Conservation (phyloP, 2,113 vertebrate genomes). For the Isichthys henryi region DNA sequence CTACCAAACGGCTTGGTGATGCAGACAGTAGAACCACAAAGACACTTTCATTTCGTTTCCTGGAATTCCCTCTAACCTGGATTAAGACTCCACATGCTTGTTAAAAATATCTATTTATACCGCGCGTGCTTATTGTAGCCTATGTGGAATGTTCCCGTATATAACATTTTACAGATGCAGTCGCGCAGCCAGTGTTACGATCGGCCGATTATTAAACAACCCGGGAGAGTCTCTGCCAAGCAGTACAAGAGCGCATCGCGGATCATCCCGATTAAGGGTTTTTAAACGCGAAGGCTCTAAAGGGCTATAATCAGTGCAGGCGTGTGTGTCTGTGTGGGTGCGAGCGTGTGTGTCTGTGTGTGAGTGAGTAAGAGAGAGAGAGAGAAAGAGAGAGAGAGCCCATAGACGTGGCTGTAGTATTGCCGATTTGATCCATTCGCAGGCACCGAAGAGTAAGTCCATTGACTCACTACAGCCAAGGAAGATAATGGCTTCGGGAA, state of each 20-base stretch:
- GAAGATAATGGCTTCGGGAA: constrained; percentile 3
- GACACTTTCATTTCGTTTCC: neutral
- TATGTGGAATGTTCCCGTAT: neutral
- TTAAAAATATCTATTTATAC: neutral
- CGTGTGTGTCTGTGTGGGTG: neutral
- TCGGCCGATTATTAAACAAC: neutral
- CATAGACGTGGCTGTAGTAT: neutral
- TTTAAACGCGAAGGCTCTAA: neutral
- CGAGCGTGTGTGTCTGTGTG: neutral
- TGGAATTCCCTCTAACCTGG: neutral
- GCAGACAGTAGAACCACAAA: neutral
- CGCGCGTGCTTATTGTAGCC: neutral
- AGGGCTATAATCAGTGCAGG: constrained; percentile 4
- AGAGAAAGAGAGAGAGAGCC: neutral
- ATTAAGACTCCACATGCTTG: neutral
- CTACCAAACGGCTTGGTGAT: neutral
- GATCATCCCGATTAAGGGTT: neutral
- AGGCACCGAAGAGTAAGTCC: neutral
- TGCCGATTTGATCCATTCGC: neutral
- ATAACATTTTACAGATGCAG: neutral
- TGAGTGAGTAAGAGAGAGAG: neutral
- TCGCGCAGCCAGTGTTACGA: neutral
- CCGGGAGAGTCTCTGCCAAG: neutral
- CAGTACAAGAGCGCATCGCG: neutral
- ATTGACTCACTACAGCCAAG: neutral